phyloP scores from a whole-genome alignment of 92 coral and sea anemone species.

The Diadumene lineata region DNA sequence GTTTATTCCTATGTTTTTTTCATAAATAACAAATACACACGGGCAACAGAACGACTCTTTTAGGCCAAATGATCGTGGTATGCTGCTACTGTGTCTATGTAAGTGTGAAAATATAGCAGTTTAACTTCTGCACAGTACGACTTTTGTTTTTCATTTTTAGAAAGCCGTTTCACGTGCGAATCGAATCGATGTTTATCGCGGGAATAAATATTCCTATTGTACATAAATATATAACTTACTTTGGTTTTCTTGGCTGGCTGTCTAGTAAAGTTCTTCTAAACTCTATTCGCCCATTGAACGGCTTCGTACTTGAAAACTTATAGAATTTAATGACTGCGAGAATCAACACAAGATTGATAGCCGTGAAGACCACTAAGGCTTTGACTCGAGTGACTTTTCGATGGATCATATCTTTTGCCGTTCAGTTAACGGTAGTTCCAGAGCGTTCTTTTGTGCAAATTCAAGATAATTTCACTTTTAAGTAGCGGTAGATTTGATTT shows the following conservation, averaged over 20 bases:
- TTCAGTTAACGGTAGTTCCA: neutral
- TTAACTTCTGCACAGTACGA: too few species aligned
- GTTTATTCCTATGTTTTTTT: too few species aligned
- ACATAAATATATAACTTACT: constrained; percentile 1
- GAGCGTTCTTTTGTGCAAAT: neutral
- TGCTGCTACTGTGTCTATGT: too few species aligned
- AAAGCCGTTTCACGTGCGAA: too few species aligned
- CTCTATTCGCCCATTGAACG: constrained; percentile 5
- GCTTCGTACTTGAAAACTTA: neutral
- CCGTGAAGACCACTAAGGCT: constrained; percentile 17
- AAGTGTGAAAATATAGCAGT: too few species aligned
- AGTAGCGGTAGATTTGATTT: neutral
- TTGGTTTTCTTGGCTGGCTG: neutral
- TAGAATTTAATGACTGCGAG: constrained; percentile 26
- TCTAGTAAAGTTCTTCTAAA: constrained; percentile 10
- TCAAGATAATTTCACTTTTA: neutral
- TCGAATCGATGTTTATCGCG: too few species aligned
- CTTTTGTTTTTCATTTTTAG: too few species aligned
- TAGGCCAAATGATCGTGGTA: too few species aligned
- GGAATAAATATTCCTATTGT: neutral
- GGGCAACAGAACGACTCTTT: too few species aligned
- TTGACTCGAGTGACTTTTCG: constrained; percentile 20
- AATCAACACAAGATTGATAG: constrained; percentile 13
- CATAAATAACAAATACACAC: too few species aligned
- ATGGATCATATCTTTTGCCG: constrained; percentile 16